Evolutionary conservation across 2,113 vertebrate genomes (phyloP).

Genomic region (Microcebus murinus): DNA sequence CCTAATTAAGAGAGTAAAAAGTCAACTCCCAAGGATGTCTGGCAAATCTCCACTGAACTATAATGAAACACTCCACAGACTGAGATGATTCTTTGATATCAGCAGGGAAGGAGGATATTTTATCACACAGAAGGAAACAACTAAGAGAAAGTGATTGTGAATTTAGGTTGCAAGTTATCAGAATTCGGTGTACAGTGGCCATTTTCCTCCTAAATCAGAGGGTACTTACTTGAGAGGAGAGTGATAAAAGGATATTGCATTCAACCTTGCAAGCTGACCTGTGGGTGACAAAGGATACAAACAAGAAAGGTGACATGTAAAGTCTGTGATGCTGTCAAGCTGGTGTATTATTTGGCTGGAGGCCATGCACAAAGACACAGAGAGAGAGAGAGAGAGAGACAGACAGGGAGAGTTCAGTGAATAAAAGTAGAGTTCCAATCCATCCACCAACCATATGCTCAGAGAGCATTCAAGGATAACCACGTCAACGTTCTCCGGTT

Average conservation of each 20-base stretch:
- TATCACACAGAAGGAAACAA: not conserved
- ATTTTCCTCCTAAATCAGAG: constrained; percentile 72
- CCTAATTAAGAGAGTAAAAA: not conserved
- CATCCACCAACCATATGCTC: constrained; percentile 22
- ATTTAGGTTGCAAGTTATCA: constrained; percentile 36
- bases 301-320: constrained; percentile 86
- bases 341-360: constrained; percentile 85
- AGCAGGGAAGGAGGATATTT: not conserved
- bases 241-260: constrained; percentile 86
- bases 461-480: constrained; percentile 69
- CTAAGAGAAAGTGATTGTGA: constrained; percentile 39
- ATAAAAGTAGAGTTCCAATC: not conserved
- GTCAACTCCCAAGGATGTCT: not conserved
- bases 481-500: not conserved
- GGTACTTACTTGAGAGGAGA: constrained; percentile 92
- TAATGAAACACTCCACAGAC: not conserved
- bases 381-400: constrained; percentile 69
- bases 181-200: constrained; percentile 60
- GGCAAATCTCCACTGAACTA: not conserved
- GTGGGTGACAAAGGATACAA: constrained; percentile 86
- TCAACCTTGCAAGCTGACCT: constrained; percentile 99
- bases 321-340: constrained; percentile 85
- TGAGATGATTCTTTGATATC: not conserved
- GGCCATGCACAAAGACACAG: constrained; percentile 83
- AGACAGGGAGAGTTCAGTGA: constrained; percentile 47